A percentile compares a stretch with the other conserved stretches of the same genome.
Conservation (phyloP, 2,888 invertebrate genomes). For the Ectemnius lituratus region DNA sequence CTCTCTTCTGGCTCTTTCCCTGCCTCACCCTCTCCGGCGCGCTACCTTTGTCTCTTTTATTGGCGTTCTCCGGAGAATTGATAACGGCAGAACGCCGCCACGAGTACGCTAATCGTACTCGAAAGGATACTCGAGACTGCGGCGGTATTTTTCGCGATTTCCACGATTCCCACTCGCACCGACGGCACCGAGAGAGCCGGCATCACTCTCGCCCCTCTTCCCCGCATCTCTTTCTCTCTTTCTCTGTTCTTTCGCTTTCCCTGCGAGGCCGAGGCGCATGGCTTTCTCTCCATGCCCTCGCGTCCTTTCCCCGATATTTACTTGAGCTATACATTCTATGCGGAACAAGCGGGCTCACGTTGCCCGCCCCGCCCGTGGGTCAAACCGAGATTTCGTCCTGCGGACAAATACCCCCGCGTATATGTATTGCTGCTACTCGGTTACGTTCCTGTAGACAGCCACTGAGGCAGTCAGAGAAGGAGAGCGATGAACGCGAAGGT, state of each 20-base stretch:
- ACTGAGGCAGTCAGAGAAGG: no score
- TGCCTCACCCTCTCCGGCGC: constrained; percentile 45
- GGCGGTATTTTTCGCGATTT: constrained; percentile 65
- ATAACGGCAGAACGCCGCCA: constrained; percentile 67
- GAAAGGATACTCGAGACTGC: constrained; percentile 66
- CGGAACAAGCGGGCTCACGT: constrained; percentile 42
- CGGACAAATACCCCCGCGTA: constrained; percentile 17
- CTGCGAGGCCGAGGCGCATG: constrained; percentile 7
- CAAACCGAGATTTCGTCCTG: constrained; percentile 52
- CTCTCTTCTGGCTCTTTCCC: constrained; percentile 45
- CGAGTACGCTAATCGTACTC: constrained; percentile 66
- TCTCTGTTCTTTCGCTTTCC: constrained; percentile 4
- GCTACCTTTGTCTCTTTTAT: constrained; percentile 71
- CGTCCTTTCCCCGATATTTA: constrained; percentile 57
- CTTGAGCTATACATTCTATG: constrained; percentile 55
- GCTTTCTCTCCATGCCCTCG: constrained; percentile 36
- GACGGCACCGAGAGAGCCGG: no score
- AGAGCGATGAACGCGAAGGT: no score
- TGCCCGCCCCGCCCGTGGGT: constrained; percentile 30
- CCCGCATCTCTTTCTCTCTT: constrained; percentile 9
- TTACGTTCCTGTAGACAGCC: no score
- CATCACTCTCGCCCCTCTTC: not conserved
- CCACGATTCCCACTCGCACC: constrained; percentile 39
- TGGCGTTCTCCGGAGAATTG: constrained; percentile 71
- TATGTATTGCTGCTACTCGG: no score